A percentile compares a stretch with the other conserved stretches of the same genome.
These are phyloP conservation scores for Pterostichus madidus DNA, from an alignment of 2,888 invertebrate genomes.

Conservation along the genomic window DNA sequence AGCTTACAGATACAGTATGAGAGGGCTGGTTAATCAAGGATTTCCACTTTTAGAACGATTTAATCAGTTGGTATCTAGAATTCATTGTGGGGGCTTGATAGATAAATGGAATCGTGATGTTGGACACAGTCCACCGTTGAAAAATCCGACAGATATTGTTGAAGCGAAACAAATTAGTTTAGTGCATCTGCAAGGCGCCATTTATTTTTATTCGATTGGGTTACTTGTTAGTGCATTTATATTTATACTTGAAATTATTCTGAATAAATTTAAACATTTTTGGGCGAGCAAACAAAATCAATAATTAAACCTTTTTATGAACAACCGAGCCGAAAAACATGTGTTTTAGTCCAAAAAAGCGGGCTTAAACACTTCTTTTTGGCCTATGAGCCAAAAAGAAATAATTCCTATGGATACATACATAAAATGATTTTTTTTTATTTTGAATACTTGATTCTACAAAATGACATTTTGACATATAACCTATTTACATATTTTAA, in stretches of 20 bases:
- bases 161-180: conserved; percentile 1
- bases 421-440: too few species aligned
- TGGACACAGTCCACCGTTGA: not conserved
- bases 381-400: too few species aligned
- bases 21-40: conserved; percentile 52
- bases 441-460: too few species aligned
- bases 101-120: conserved; percentile 51
- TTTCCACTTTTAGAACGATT: conserved; percentile 52
- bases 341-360: too few species aligned
- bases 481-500: too few species aligned
- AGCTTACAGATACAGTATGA: conserved; percentile 26
- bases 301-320: too few species aligned
- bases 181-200: conserved; percentile 30
- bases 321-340: too few species aligned
- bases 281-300: too few species aligned
- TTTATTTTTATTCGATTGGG: conserved; percentile 34
- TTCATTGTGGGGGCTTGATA: conserved; percentile 2
- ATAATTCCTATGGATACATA: too few species aligned
- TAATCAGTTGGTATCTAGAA: conserved; percentile 14
- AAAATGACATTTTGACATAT: too few species aligned
- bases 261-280: not conserved
- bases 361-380: too few species aligned
- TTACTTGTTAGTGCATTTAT: not conserved
- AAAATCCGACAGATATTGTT: conserved; percentile 1
- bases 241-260: not conserved